These are phyloP conservation scores for Hystrix brachyura DNA, from an alignment of 2,113 vertebrate genomes.

Conservation along the genomic window DNA sequence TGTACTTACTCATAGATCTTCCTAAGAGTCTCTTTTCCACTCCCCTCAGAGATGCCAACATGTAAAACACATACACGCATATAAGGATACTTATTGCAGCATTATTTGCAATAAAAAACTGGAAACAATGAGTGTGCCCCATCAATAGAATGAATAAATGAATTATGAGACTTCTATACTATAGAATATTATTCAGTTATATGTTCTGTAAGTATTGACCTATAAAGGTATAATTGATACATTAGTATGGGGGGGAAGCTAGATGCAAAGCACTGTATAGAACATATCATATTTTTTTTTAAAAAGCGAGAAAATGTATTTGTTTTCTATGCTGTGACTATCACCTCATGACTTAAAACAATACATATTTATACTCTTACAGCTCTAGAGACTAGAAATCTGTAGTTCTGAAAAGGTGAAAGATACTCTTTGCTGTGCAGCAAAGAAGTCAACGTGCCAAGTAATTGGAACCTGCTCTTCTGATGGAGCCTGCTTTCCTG, in stretches of 20 bases:
- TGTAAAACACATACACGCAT: background rate
- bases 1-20: background rate
- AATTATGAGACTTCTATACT: background rate
- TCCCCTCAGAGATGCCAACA: background rate
- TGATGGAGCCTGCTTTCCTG: slow-evolving; percentile 92
- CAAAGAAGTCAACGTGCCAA: slow-evolving; percentile 94
- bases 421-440: slow-evolving; percentile 91
- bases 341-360: background rate
- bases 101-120: background rate
- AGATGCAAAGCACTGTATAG: background rate
- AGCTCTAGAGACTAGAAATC: background rate
- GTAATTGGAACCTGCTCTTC: slow-evolving; percentile 96
- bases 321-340: background rate
- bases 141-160: background rate
- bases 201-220: background rate
- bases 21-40: background rate
- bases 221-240: background rate
- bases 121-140: background rate
- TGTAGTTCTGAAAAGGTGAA: background rate
- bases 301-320: background rate
- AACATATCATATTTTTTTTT: background rate
- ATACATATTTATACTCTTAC: background rate
- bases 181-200: background rate
- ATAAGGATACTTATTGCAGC: background rate
- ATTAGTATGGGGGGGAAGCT: background rate